Evolutionary conservation across 2,888 invertebrate species (phyloP).

Genomic region (Coelogynopora nodosa): DNA sequence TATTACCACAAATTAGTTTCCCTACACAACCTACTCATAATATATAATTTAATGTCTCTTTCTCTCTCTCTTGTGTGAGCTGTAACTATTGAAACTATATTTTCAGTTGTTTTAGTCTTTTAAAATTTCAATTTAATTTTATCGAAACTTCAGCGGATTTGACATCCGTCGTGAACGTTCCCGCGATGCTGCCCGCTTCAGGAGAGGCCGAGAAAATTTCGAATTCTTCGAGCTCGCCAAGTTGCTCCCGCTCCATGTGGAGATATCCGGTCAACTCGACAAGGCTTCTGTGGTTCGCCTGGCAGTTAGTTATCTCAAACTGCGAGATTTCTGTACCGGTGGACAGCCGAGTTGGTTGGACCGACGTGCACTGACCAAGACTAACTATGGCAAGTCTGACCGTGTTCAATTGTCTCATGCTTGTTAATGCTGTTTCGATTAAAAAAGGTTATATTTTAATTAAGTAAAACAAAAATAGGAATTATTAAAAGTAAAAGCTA

Average conservation of each 20-base stretch:
- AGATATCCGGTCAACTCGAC: conserved; percentile 46
- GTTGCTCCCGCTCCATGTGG: conserved; percentile 46
- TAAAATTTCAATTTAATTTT: neutral
- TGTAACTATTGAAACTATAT: no score
- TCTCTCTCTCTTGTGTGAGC: no score
- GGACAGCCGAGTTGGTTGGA: neutral
- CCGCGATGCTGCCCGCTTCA: conserved; percentile 45
- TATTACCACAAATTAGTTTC: no score
- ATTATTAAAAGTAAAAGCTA: no score
- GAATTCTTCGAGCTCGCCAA: conserved; percentile 45
- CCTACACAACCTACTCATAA: no score
- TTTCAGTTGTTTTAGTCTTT: neutral
- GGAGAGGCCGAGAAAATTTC: conserved; percentile 45
- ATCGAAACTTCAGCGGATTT: conserved; percentile 17
- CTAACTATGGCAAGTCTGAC: no score
- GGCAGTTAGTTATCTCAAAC: conserved; percentile 45
- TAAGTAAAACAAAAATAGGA: no score
- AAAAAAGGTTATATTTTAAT: no score
- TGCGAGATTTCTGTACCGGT: conserved; percentile 39
- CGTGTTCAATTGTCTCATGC: no score
- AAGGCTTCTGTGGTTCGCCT: conserved; percentile 46
- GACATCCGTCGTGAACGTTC: conserved; percentile 43
- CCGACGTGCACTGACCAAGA: neutral
- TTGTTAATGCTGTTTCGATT: no score
- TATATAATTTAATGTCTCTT: no score